A percentile compares a stretch with the other conserved stretches of the same genome.
phyloP scores from a whole-genome alignment of 2,888 invertebrate species.

The Ophonus ardosiacus region DNA sequence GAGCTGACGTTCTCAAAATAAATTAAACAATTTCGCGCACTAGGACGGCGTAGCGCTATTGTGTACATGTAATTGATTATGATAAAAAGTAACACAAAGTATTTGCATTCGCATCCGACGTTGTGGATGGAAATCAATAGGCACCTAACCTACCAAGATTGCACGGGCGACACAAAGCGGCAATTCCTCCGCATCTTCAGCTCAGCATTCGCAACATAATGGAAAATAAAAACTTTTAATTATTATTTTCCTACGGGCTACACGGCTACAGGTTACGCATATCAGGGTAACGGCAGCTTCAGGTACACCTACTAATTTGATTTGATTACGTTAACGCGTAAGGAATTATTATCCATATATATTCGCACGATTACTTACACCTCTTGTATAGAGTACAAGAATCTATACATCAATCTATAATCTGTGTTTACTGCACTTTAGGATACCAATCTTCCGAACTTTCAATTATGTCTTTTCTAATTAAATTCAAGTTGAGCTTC shows the following conservation, averaged over 20 bases:
- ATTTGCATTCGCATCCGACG: slow-evolving; percentile 11
- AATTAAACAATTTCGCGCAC: background rate
- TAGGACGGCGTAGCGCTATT: background rate
- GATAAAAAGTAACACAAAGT: background rate
- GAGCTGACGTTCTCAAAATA: background rate
- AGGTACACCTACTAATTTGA: slow-evolving; percentile 53
- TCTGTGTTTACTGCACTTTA: slow-evolving; percentile 29
- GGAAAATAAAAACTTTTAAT: slow-evolving; percentile 39
- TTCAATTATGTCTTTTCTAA: slow-evolving; percentile 43
- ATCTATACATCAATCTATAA: slow-evolving; percentile 36
- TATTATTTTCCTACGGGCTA: slow-evolving; percentile 39
- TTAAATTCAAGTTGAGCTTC: slow-evolving; percentile 26
- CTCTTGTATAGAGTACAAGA: background rate
- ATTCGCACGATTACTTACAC: slow-evolving; percentile 55
- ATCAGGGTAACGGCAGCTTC: slow-evolving; percentile 41
- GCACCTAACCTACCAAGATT: background rate
- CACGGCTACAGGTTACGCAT: slow-evolving; percentile 39
- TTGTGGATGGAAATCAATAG: slow-evolving; percentile 1
- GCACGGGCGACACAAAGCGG: background rate
- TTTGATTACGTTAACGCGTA: slow-evolving; percentile 58
- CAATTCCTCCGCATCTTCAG: too few species aligned
- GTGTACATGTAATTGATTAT: background rate
- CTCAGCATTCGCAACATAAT: background rate
- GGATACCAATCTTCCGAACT: slow-evolving; percentile 3
- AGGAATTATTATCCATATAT: slow-evolving; percentile 50